phyloP scores from a whole-genome alignment of 2,797 vertebrate species.

The Syndactyla subalaris region DNA sequence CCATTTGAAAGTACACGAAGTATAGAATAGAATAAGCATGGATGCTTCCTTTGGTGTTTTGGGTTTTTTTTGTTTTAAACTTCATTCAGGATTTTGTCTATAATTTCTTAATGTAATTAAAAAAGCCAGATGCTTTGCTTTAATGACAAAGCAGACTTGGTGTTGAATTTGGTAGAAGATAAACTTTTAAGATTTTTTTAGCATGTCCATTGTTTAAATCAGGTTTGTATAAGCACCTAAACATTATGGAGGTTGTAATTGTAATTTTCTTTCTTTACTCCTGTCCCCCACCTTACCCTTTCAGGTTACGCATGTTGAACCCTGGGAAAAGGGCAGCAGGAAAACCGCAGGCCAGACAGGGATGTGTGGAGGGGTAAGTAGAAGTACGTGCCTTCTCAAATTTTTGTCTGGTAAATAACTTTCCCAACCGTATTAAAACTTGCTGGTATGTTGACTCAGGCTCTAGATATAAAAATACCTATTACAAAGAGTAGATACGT shows the following conservation, averaged over 20 bases:
- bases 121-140: background rate
- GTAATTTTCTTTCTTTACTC: background rate
- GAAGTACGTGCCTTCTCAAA: slow-evolving; percentile 96
- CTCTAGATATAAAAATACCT: background rate
- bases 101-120: background rate
- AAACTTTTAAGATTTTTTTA: background rate
- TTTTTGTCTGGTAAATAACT: slow-evolving; percentile 64
- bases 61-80: background rate
- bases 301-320: slow-evolving; percentile 94
- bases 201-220: background rate
- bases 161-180: background rate
- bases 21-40: background rate
- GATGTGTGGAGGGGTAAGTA: slow-evolving; percentile 99
- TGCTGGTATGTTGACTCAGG: background rate
- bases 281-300: background rate
- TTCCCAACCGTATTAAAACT: background rate
- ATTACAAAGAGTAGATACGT: background rate
- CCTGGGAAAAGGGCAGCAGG: slow-evolving; percentile 98
- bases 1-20: background rate
- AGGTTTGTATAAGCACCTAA: background rate
- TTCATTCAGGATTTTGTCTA: background rate
- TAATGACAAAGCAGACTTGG: background rate
- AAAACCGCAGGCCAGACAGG: slow-evolving; percentile 99
- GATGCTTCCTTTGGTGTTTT: background rate
- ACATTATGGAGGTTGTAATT: slow-evolving; percentile 30